Evolutionary conservation across 2,888 invertebrate genomes (phyloP).

Genomic region (Nesidiocoris tenuis): DNA sequence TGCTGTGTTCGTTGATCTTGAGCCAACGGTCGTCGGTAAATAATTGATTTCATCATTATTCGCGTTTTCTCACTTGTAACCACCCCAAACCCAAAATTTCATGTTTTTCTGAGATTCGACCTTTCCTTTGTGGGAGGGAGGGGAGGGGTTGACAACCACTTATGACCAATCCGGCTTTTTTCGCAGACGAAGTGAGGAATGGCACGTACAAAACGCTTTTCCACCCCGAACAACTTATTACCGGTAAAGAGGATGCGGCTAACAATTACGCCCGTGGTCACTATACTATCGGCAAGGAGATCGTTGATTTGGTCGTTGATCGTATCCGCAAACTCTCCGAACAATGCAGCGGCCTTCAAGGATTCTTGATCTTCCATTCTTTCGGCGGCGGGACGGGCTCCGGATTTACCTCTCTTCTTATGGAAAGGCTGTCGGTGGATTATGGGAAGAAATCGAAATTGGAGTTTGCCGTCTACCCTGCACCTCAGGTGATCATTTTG

Average conservation of each 20-base stretch:
- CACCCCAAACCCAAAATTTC: no score
- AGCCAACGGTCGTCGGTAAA: constrained; percentile 88
- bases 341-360: constrained; percentile 78
- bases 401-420: constrained; percentile 91
- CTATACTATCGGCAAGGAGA: constrained; percentile 95
- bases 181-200: constrained; percentile 85
- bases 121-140: no score
- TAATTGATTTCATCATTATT: no score
- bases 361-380: constrained; percentile 94
- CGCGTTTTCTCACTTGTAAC: no score
- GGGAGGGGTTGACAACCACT: no score
- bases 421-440: constrained; percentile 94
- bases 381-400: constrained; percentile 93
- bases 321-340: constrained; percentile 83
- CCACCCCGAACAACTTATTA: no score
- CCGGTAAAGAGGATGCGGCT: constrained; percentile 95
- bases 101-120: no score
- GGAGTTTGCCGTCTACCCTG: constrained; percentile 95
- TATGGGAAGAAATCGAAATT: constrained; percentile 95
- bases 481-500: constrained; percentile 73
- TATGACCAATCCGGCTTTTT: no score
- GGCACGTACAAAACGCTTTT: constrained; percentile 93
- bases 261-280: constrained; percentile 98
- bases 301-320: constrained; percentile 86
- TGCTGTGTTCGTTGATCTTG: constrained; percentile 85